A percentile compares a stretch with the other conserved stretches of the same genome.
Conservation (phyloP, 2,797 vertebrate species). For the Sciurus carolinensis region DNA sequence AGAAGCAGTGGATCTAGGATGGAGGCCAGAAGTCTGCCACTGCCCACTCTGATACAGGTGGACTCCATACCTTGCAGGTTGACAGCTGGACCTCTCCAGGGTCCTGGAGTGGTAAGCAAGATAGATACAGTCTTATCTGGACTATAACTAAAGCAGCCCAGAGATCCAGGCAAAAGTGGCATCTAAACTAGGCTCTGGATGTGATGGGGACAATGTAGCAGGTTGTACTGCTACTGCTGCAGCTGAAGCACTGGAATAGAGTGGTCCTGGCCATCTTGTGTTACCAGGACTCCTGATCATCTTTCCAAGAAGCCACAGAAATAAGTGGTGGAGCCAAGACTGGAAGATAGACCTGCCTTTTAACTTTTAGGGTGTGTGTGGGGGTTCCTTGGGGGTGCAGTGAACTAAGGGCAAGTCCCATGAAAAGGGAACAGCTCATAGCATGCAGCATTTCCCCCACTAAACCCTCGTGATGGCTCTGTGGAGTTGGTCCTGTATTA, state of each 20-base stretch:
- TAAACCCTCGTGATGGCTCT: background rate
- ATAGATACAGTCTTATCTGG: background rate
- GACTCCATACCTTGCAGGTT: background rate
- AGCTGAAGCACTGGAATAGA: background rate
- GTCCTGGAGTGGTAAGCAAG: background rate
- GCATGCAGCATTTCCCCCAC: too few relatives aligned
- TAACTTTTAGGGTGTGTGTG: background rate
- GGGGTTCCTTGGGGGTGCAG: background rate
- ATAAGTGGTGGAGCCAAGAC: background rate
- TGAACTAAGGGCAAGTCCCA: background rate
- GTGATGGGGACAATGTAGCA: background rate
- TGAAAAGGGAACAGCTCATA: background rate
- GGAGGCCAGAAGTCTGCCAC: background rate
- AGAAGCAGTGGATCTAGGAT: background rate
- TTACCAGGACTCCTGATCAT: background rate
- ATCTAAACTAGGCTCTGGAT: background rate
- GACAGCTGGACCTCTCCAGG: background rate
- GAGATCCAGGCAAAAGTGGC: background rate
- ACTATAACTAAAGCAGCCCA: background rate
- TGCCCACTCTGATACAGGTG: background rate
- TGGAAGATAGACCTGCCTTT: background rate
- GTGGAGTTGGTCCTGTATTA: background rate
- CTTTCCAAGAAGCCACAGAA: constrained; percentile 2
- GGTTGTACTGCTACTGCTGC: background rate
- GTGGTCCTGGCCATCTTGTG: background rate